Evolutionary conservation across 2,888 invertebrate genomes (phyloP).

Genomic region (Ophion obscuratus): DNA sequence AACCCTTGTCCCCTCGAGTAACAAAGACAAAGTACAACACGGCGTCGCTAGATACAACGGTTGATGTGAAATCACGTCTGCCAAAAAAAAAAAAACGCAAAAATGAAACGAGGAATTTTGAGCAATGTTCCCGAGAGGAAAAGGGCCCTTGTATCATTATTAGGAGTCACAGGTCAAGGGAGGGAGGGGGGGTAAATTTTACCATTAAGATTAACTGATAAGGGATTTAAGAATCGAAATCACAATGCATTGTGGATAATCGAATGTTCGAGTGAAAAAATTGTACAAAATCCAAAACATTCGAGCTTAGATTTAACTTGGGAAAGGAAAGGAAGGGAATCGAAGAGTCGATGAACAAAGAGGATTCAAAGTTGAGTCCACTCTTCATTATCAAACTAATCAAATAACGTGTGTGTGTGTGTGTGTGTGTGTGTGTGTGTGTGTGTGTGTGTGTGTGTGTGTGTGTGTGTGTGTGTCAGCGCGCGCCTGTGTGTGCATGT

Average conservation of each 20-base stretch:
- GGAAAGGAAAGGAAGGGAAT: conserved; percentile 8
- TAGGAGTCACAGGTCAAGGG: conserved; percentile 38
- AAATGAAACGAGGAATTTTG: conserved; percentile 10
- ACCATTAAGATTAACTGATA: conserved; percentile 50
- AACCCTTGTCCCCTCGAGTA: conserved; percentile 44
- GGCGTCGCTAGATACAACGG: conserved; percentile 36
- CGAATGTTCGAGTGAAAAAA: conserved; percentile 45
- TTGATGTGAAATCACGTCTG: conserved; percentile 52
- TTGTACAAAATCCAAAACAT: conserved; percentile 63
- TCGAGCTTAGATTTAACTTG: conserved; percentile 52
- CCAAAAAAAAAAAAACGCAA: conserved; percentile 27
- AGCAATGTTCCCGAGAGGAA: conserved; percentile 43
- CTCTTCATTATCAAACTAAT: conserved; percentile 55
- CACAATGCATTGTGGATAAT: conserved; percentile 54
- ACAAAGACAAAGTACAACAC: conserved; percentile 54
- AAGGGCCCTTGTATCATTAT: conserved; percentile 40
- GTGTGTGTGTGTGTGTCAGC: conserved; percentile 22
- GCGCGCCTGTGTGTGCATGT: background rate
- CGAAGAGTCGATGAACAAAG: conserved; percentile 35
- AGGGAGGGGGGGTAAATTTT: conserved; percentile 29
- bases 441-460: background rate
- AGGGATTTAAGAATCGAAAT: conserved; percentile 52
- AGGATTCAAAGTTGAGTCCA: conserved; percentile 43
- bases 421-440: conserved; percentile 2
- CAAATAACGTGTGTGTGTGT: conserved; percentile 27